A percentile compares a stretch with the other conserved stretches of the same genome.
Conservation (phyloP, 2,797 vertebrate genomes). For the Kryptolebias ocellatus region DNA sequence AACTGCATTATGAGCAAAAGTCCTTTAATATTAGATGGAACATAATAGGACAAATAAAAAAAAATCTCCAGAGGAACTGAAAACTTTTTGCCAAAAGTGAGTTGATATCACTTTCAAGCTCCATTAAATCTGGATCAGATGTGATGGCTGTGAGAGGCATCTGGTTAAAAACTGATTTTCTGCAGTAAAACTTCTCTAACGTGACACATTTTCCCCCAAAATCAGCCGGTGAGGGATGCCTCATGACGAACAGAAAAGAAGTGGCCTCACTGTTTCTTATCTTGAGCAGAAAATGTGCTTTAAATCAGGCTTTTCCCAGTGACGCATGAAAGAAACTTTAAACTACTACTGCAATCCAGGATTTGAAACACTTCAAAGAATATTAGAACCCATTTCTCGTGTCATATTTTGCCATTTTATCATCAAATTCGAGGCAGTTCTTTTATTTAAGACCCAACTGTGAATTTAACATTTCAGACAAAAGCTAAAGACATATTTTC, state of each 20-base stretch:
- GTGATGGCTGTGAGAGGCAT: not conserved
- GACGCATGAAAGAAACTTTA: no score
- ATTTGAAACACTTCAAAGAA: not conserved
- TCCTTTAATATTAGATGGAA: conserved; percentile 15
- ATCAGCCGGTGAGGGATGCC: not conserved
- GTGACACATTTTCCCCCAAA: not conserved
- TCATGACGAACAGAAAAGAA: not conserved
- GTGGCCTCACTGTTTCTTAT: not conserved
- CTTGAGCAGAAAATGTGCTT: not conserved
- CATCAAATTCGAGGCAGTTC: not conserved
- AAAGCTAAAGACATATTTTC: not conserved
- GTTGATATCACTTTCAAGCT: conserved; percentile 16
- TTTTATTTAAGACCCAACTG: not conserved
- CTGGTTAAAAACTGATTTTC: not conserved
- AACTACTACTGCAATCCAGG: no score
- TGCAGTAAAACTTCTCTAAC: not conserved
- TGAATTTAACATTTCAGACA: not conserved
- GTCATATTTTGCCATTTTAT: not conserved
- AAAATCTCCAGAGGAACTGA: conserved; percentile 1
- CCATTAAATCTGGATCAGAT: not conserved
- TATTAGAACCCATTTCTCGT: not conserved
- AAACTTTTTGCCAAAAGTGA: conserved; percentile 4
- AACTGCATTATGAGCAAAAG: conserved; percentile 10
- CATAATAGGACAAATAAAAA: not conserved
- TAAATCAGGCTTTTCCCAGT: no score